Evolutionary conservation across 2,113 vertebrate genomes (phyloP).

Genomic region (Ammodramus savannarum): DNA sequence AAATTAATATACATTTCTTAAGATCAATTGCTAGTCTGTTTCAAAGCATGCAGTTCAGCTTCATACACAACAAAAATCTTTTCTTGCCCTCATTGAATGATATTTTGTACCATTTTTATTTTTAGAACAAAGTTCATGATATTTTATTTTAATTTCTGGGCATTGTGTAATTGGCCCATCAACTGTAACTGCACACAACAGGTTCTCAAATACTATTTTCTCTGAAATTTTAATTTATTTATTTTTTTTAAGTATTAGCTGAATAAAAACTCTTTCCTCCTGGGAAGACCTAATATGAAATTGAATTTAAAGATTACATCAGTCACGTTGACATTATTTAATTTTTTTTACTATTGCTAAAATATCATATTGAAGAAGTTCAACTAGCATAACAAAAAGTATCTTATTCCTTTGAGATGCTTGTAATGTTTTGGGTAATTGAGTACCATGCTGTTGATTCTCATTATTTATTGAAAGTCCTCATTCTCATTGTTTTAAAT

Average conservation of each 20-base stretch:
- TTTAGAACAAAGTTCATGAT: background rate
- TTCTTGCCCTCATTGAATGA: background rate
- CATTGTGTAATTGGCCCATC: background rate
- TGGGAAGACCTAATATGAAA: background rate
- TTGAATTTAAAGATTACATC: background rate
- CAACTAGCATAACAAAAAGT: background rate
- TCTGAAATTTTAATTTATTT: background rate
- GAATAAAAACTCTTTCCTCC: background rate
- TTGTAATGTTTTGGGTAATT: background rate
- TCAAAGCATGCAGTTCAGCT: background rate
- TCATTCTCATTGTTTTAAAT: background rate
- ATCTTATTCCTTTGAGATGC: accelerated
- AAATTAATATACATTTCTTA: background rate
- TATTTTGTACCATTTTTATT: background rate
- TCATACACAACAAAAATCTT: background rate
- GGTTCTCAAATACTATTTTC: background rate
- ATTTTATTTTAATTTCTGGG: background rate
- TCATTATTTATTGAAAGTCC: background rate
- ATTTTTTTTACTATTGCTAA: background rate
- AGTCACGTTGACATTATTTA: background rate
- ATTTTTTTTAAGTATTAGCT: background rate
- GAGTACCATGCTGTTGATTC: background rate
- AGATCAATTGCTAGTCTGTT: background rate
- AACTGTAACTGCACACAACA: background rate
- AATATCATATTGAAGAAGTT: background rate